Base-by-base conservation (phyloP, 2,797 vertebrate species). In the Champsocephalus esox region DNA sequence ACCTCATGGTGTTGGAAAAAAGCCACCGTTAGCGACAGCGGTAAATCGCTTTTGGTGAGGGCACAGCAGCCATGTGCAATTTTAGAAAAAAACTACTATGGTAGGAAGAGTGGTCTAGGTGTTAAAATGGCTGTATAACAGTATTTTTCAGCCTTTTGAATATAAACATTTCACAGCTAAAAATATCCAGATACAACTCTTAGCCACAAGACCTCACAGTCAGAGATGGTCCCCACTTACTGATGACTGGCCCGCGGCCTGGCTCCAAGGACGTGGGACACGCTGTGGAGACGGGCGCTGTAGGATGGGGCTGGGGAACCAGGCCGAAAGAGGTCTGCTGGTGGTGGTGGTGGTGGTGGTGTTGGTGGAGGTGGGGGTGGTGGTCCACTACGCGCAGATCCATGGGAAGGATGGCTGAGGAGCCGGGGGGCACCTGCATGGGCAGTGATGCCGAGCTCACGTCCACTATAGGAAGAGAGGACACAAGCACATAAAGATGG, bases 311-410 rank as follows among this genome's bases (percentile, higher is more conserved):
- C 11, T 87, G 92, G 57, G 90, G 87, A 38, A 83, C 85, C 86
- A 92, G 86, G 78, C 87, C 85, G 19, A 90, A 93, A 19, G 86
- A 14, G 55, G 87, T 77, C 89, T 91, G 91, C 79, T 91, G 91
- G 60, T 87, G 88, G 24, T 89, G 80, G 24, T 28, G 24, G 3
- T 24, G 3, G 44, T 80, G 85, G 51, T 92, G 91, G 59, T 84
- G 88, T 28, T 89, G 83, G 19, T 82, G 85, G 59, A 77, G 85
- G 77, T 79, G 85, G 79, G 77, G 88, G 67, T 69, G 70, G 78
- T 93, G 92, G 83, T 93, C 92, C 66, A 93, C 90, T 34, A 93
- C 46, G 7, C 93, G 91, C 73, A 94, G 92, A 81, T 94, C 93
- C 92, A 94, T 93, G 85, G 93, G 92, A 69, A 94, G 89, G 85